phyloP scores from a whole-genome alignment of 2,888 invertebrate species.

The Pantelozetes paolii region DNA sequence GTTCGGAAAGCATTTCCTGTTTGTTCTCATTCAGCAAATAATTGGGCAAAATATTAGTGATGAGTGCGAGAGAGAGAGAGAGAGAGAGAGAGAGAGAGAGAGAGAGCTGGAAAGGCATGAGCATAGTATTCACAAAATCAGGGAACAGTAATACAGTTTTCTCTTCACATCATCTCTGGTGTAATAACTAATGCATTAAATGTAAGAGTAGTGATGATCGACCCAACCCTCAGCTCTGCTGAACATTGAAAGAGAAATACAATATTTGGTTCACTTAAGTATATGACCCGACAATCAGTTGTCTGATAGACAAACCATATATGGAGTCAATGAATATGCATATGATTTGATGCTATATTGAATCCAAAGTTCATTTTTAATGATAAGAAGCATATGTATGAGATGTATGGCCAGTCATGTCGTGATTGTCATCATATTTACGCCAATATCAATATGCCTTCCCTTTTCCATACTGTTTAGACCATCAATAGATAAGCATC shows the following conservation, averaged over 20 bases:
- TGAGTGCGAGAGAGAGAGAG: neutral
- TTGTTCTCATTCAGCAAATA: too few relatives aligned
- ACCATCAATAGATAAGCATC: neutral
- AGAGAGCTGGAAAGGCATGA: conserved; percentile 30
- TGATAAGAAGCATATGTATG: conserved; percentile 25
- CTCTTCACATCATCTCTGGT: neutral
- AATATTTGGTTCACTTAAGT: conserved; percentile 18
- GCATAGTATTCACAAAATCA: neutral
- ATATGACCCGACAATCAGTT: conserved; percentile 9
- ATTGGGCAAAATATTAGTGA: too few relatives aligned
- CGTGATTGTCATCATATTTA: neutral
- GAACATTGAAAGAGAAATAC: conserved; percentile 6
- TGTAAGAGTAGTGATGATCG: conserved; percentile 26
- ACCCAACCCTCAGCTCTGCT: neutral
- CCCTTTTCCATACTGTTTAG: neutral
- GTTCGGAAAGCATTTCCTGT: too few relatives aligned
- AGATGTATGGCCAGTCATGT: neutral
- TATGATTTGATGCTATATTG: neutral
- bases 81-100: conserved; percentile 26
- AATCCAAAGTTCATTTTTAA: conserved; percentile 6
- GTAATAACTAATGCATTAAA: conserved; percentile 18
- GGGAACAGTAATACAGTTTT: neutral
- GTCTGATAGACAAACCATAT: conserved; percentile 16
- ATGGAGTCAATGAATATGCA: conserved; percentile 5
- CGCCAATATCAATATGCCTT: neutral